Conservation (phyloP, 2,797 vertebrate species). For the Oreortyx pictus region DNA sequence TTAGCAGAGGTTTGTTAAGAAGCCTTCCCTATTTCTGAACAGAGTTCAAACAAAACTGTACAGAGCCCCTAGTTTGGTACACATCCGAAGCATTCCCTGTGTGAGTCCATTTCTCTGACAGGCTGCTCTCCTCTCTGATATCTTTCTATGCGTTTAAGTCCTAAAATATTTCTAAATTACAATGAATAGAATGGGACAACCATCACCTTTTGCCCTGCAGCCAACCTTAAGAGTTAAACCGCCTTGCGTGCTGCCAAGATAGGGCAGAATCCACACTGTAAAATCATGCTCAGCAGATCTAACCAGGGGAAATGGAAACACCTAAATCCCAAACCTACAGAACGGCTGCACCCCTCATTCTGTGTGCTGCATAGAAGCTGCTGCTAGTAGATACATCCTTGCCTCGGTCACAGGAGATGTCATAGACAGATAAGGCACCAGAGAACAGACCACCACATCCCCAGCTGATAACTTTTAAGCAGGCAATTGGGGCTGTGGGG, state of each 20-base stretch:
- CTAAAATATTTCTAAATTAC: neutral
- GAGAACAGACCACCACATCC: neutral
- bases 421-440: neutral
- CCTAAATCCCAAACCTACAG: neutral
- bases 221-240: neutral
- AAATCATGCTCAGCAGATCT: neutral
- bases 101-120: neutral
- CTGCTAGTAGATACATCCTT: neutral
- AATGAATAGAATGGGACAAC: neutral
- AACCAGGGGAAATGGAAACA: neutral
- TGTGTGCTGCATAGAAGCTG: neutral
- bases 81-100: neutral
- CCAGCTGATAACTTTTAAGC: neutral
- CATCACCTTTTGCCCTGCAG: neutral
- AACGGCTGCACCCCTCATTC: rapidly evolving
- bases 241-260: neutral
- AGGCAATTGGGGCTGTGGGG: neutral
- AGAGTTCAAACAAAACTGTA: neutral
- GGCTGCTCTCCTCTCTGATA: neutral
- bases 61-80: neutral
- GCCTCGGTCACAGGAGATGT: neutral
- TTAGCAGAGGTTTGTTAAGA: neutral
- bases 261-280: neutral
- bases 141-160: neutral
- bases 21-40: neutral